A percentile compares a stretch with the other conserved stretches of the same genome.
Conservation (phyloP, 2,888 invertebrate species). For the Plagodis dolabraria region DNA sequence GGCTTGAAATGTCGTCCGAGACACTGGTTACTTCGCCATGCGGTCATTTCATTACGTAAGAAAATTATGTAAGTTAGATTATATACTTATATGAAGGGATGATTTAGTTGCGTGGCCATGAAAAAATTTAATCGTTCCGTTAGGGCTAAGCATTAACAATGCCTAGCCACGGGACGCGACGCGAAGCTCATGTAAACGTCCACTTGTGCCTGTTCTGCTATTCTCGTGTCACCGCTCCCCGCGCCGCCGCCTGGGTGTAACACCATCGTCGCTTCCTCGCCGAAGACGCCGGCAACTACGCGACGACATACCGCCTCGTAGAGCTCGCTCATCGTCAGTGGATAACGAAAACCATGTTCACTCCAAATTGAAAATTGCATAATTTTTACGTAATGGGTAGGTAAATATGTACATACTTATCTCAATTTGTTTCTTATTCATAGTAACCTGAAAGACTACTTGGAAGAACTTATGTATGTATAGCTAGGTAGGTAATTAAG, state of each 20-base stretch:
- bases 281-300: too few relatives aligned
- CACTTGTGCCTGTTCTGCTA: not conserved
- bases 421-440: not conserved
- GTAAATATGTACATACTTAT: conserved; percentile 20
- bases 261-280: too few relatives aligned
- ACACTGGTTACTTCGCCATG: conserved; percentile 52
- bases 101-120: conserved; percentile 31
- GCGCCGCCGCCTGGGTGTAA: too few relatives aligned
- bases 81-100: conserved; percentile 42
- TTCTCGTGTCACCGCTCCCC: not conserved
- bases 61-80: conserved; percentile 59
- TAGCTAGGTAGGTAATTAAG: not conserved
- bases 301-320: not conserved
- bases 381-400: conserved; percentile 34
- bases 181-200: conserved; percentile 3
- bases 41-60: conserved; percentile 73
- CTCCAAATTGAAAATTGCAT: conserved; percentile 33
- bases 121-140: conserved; percentile 22
- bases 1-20: conserved; percentile 27
- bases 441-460: too few relatives aligned
- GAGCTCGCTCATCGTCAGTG: not conserved
- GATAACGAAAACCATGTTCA: conserved; percentile 30
- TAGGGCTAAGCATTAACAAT: conserved; percentile 27
- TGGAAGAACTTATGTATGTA: too few relatives aligned
- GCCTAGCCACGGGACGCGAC: conserved; percentile 2